Percentiles rank a stretch among this genome's conserved stretches.
phyloP scores from a whole-genome alignment of 2,797 vertebrate species.

The Fundulus diaphanus region DNA sequence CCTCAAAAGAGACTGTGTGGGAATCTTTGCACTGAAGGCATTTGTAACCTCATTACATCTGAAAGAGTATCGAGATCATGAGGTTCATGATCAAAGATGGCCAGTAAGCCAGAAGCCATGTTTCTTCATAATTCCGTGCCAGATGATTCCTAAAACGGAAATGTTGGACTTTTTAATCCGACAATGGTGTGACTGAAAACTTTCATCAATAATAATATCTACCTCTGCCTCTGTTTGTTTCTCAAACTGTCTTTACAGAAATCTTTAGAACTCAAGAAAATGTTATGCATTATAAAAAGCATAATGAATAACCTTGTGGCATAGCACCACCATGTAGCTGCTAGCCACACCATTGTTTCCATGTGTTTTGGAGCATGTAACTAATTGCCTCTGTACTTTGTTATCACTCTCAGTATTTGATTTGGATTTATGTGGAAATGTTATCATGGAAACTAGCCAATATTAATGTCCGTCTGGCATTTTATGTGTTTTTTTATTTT shows the following conservation, averaged over 20 bases:
- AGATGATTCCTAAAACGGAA: neutral
- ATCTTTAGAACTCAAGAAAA: neutral
- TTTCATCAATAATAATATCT: slow-evolving; percentile 1
- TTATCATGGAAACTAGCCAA: neutral
- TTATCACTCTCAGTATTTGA: neutral
- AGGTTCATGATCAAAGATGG: slow-evolving; percentile 16
- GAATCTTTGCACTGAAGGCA: slow-evolving; percentile 39
- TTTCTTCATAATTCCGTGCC: neutral
- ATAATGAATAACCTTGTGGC: neutral
- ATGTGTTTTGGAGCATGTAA: neutral
- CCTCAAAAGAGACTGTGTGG: slow-evolving; percentile 27
- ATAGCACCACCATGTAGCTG: neutral
- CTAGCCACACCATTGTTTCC: neutral
- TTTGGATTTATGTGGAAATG: neutral
- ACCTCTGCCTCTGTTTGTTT: neutral
- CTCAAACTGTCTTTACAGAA: neutral
- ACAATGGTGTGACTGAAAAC: neutral
- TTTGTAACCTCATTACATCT: slow-evolving; percentile 28
- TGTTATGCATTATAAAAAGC: neutral
- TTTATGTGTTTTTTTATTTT: neutral
- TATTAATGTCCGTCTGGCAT: neutral
- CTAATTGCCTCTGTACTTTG: neutral
- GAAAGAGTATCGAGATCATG: slow-evolving; percentile 23
- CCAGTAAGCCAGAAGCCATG: neutral
- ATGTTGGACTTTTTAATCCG: neutral